Percentiles rank a stretch among this genome's conserved stretches.
Evolutionary conservation across 2,113 vertebrate species (phyloP).

Genomic region (Pyrgilauda ruficollis): DNA sequence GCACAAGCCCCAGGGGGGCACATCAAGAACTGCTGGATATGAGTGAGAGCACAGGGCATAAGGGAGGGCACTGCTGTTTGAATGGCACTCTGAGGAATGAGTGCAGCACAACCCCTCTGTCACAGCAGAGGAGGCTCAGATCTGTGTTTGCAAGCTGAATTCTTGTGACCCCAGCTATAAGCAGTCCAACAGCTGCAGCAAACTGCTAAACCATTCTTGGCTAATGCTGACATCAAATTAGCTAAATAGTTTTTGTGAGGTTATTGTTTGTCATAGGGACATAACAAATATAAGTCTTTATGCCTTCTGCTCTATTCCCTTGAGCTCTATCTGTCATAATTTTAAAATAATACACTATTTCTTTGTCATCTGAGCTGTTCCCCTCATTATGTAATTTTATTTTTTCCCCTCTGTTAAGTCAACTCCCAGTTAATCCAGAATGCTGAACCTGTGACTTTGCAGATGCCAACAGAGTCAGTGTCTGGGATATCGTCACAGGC

Average conservation of each 20-base stretch:
- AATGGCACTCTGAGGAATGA: not conserved
- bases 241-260: not conserved
- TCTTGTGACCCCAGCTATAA: not conserved
- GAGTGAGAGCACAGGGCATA: not conserved
- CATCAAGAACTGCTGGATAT: not conserved
- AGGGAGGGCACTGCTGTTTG: not conserved
- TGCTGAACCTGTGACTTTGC: slow-evolving; percentile 24
- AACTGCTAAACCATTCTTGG: slow-evolving; percentile 11
- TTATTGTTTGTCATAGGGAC: not conserved
- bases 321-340: not conserved
- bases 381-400: not conserved
- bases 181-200: not conserved
- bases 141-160: not conserved
- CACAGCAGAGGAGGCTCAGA: not conserved
- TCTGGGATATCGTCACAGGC: not conserved
- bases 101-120: not conserved
- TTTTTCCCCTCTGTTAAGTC: not conserved
- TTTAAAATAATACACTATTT: not conserved
- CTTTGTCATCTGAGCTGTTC: not conserved
- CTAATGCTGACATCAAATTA: not conserved
- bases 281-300: not conserved
- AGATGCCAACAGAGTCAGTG: not conserved
- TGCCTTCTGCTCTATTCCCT: not conserved
- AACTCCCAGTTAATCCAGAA: not conserved
- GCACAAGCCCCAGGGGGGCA: not conserved